A percentile compares a stretch with the other conserved stretches of the same genome.
These are phyloP conservation scores for Hippocampus kuda DNA, from an alignment of 2,797 vertebrate species.

Conservation along the genomic window DNA sequence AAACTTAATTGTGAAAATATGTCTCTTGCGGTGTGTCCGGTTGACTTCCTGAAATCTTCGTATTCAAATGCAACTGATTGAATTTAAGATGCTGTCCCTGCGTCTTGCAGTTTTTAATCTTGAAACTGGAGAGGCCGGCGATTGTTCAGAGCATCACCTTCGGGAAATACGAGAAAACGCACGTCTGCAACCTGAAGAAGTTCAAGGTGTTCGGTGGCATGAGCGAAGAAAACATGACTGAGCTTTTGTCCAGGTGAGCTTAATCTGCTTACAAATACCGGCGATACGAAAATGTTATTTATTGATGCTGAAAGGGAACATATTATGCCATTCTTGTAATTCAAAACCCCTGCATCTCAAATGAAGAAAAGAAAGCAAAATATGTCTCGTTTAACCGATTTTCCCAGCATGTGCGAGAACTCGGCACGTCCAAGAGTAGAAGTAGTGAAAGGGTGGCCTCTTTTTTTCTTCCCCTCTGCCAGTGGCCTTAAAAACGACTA, in stretches of 20 bases:
- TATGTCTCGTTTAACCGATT: neutral
- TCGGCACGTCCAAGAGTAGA: neutral
- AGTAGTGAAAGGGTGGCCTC: neutral
- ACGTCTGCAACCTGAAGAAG: constrained; percentile 99
- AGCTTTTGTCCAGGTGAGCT: constrained; percentile 86
- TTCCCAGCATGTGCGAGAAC: neutral
- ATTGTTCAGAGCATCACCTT: constrained; percentile 98
- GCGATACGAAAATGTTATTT: neutral
- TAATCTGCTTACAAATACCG: neutral
- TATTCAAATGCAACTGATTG: neutral
- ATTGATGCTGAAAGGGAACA: neutral
- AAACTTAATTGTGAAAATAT: neutral
- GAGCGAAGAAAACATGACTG: constrained; percentile 99
- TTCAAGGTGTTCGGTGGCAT: constrained; percentile 99
- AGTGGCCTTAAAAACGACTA: constrained; percentile 99
- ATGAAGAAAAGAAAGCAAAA: neutral
- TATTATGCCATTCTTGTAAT: neutral
- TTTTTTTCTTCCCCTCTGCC: constrained; percentile 11
- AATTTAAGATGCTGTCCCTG: neutral
- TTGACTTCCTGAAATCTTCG: neutral
- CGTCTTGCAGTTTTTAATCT: constrained; percentile 80
- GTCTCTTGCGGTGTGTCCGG: neutral
- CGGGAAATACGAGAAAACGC: constrained; percentile 98
- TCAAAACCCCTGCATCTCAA: neutral
- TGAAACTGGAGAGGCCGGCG: constrained; percentile 94